A percentile compares a stretch with the other conserved stretches of the same genome.
These are phyloP conservation scores for Dryoscopus gambensis DNA, from an alignment of 2,113 vertebrate species.

Conservation along the genomic window DNA sequence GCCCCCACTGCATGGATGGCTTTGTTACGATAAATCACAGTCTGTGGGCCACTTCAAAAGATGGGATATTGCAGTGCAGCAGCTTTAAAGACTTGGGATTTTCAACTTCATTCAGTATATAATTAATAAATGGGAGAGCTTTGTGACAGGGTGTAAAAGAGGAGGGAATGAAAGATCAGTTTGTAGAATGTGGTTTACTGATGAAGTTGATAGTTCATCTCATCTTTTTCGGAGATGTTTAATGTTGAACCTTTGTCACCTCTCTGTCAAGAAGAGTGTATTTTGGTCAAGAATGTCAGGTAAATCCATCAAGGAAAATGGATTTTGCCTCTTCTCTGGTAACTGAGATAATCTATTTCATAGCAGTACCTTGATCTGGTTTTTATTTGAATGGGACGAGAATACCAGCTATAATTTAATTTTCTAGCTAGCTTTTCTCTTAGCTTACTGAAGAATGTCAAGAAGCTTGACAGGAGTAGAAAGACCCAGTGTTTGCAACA, in stretches of 20 bases:
- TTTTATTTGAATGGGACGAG: not conserved
- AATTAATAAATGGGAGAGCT: not conserved
- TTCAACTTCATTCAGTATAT: not conserved
- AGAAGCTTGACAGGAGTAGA: not conserved
- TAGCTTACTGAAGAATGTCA: not conserved
- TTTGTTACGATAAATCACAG: not conserved
- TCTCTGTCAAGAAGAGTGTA: not conserved
- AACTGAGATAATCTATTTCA: accelerated
- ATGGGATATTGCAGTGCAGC: not conserved
- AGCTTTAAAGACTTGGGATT: not conserved
- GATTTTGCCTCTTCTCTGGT: not conserved
- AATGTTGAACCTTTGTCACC: not conserved
- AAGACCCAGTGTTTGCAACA: not conserved
- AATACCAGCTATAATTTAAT: not conserved
- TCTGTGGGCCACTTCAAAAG: not conserved
- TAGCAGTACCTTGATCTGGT: not conserved
- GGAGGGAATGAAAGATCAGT: not conserved
- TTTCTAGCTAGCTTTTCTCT: not conserved
- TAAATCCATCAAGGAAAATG: not conserved
- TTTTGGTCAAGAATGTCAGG: not conserved
- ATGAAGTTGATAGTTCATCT: not conserved
- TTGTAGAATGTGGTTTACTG: not conserved
- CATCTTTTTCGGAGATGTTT: not conserved
- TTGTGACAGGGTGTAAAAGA: not conserved
- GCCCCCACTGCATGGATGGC: not conserved